Conservation (phyloP, 1,140 invertebrate genomes). For the Rhyzopertha dominica region DNA sequence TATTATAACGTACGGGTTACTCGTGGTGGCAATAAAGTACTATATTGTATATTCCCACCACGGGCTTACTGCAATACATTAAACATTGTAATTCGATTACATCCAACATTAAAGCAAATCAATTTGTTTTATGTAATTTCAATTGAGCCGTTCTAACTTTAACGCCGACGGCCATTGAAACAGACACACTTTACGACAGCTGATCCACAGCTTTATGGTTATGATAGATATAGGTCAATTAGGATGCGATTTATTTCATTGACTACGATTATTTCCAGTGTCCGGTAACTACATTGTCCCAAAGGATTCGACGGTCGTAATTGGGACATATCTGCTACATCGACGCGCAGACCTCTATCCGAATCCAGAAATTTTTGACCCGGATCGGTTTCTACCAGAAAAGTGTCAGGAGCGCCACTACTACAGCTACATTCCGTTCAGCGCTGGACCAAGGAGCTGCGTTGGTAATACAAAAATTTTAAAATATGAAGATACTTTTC, state of each 20-base stretch:
- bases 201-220: neutral
- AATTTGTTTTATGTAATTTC: too few relatives aligned
- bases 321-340: conserved; percentile 63
- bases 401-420: conserved; percentile 70
- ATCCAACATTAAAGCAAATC: too few relatives aligned
- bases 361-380: conserved; percentile 79
- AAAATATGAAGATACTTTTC: neutral
- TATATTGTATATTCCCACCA: too few relatives aligned
- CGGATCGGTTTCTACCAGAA: conserved; percentile 85
- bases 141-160: too few relatives aligned
- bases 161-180: too few relatives aligned
- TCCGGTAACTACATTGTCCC: conserved; percentile 53
- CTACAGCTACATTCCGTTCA: conserved; percentile 83
- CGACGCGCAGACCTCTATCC: conserved; percentile 70
- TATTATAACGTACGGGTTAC: too few relatives aligned
- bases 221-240: neutral
- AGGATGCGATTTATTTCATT: neutral
- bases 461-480: conserved; percentile 53
- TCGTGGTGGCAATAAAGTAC: too few relatives aligned
- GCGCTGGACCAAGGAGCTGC: conserved; percentile 76
- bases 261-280: conserved; percentile 29
- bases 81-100: too few relatives aligned
- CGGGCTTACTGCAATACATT: too few relatives aligned
- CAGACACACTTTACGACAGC: neutral
- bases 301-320: conserved; percentile 58